phyloP scores from a whole-genome alignment of 2,888 invertebrate genomes.

The Crocallis elinguaria region DNA sequence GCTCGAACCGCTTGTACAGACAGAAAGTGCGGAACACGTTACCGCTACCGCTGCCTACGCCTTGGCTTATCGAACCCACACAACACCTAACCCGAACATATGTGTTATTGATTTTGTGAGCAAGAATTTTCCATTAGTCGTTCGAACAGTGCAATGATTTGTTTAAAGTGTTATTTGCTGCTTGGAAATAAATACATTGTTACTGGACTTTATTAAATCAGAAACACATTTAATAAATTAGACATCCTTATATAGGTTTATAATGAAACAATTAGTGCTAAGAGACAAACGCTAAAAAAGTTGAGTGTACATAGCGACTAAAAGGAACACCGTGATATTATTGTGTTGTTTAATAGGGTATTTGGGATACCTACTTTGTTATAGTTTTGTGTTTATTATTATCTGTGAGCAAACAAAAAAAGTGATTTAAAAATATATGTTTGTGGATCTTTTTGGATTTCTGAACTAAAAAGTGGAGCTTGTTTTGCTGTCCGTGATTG shows the following conservation, averaged over 20 bases:
- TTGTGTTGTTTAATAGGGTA: conserved; percentile 44
- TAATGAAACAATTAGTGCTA: conserved; percentile 4
- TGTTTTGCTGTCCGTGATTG: conserved; percentile 59
- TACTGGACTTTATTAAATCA: conserved; percentile 18
- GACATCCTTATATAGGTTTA: conserved; percentile 1
- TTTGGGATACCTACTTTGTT: conserved; percentile 42
- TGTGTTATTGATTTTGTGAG: conserved; percentile 64
- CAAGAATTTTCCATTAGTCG: conserved; percentile 54
- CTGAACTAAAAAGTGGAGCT: conserved; percentile 37
- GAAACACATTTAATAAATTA: conserved; percentile 22
- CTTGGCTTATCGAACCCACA: conserved; percentile 58
- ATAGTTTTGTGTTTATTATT: conserved; percentile 12
- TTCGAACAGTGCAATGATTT: conserved; percentile 53
- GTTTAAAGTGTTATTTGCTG: conserved; percentile 54
- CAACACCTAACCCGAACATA: conserved; percentile 45
- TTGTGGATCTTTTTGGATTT: conserved; percentile 38
- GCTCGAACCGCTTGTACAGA: conserved; percentile 50
- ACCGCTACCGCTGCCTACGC: conserved; percentile 56
- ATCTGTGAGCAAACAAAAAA: conserved; percentile 3
- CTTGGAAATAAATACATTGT: conserved; percentile 34
- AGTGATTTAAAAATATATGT: conserved; percentile 21
- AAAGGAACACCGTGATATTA: neutral
- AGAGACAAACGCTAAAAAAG: conserved; percentile 5
- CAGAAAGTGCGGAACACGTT: conserved; percentile 56
- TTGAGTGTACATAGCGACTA: conserved; percentile 4